Base-by-base conservation (phyloP, 2,888 invertebrate species). In the Galerucella pusilla region DNA sequence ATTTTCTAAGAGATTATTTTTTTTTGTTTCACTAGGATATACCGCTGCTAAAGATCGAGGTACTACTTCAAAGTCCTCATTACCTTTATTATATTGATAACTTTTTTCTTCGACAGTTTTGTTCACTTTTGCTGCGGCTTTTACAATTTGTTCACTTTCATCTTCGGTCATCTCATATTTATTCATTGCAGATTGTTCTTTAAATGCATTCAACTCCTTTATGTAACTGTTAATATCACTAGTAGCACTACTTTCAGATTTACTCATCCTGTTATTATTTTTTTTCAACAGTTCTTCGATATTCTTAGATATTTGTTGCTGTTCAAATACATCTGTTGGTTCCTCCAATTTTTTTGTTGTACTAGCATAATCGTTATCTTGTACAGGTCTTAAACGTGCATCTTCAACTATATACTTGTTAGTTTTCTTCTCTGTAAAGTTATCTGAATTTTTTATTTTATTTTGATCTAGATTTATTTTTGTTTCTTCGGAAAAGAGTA, bases 131-230 rank as follows among this genome's bases (percentile, higher is more conserved):
- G 35, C 35, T 35, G 35, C 5, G 5, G 5, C 35, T 42, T 42
- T 42, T 42, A 7, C 35, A 42, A 42, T 42, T 42, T 42, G 1
- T 42, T 42, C 35, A 42, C 49, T 14, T 49, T 14, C 5, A 14
- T 49, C 49, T 49, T 49, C 1, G 5, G 14, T 49, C 49, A 49
- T 49, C 14, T 11, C 57, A 14, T 59, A 63, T 16, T 65, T 75
- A 11, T 76, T 67, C 2, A 73, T n/a, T 14, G 72, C 49, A 10
- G 74, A 71, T 64, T 76, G 73, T 20, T 78, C 73, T 14, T 69
- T 72, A 7, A 74, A 49, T 16, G 46, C 42, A 16, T 69, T 71
- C 28, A 78, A 59, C 25, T 76, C 73, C 28, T 68, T 70, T 20
- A 78, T 25, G 52, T 78, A 76, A 28, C 73, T 60, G 16, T 9